Base-by-base conservation (phyloP, 1,140 invertebrate species). In the Melitaea cinxia region DNA sequence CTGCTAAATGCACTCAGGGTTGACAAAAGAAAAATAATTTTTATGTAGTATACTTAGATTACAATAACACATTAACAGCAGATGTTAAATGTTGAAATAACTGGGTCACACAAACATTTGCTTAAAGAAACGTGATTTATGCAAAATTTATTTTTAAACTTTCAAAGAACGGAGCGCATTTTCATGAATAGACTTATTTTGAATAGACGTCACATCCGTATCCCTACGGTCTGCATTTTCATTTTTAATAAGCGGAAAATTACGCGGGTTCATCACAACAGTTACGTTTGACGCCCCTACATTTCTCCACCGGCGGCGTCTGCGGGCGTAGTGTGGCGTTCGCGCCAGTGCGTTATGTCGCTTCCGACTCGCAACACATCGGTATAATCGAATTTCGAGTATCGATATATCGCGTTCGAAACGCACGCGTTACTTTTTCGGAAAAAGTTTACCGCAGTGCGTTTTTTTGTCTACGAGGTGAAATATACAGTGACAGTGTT, bases 221-320 rank as follows among this genome's bases (percentile, higher is more conserved):
- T 75, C 64, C 58, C 61, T 37, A 47, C 53, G 50, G 70, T 73
- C 52, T 66, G 50, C 72, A 72, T 78, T 68, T 82, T 72, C 77
- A 79, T 75, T 82, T 70, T 82, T 76, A 77, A 80, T 73, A 77
- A 83, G 78, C 80, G 78, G 82, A 83, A 85, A 87, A 85, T 85
- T 74, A 79, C 74, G 70, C 70, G 57, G 63, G 63, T 65, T 73
- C 61, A 72, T 69, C 65, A 37, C 47, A 72, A 70, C 61, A 70
- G 70, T 78, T 57, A 69, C 58, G 56, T 74, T 72, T 72, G 83
- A 80, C 80, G 80, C 79, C 86, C 86, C 86, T 89, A 82, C 73
- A 78, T 78, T 84, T 79, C 82, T 80, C 77, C 75, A 82, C 73
- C 57, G 80, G 80, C 57, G 80, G 80, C 70, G 72, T 63, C 73